These are phyloP conservation scores for Carettochelys insculpta DNA, from an alignment of 2,113 vertebrate species.

Conservation along the genomic window DNA sequence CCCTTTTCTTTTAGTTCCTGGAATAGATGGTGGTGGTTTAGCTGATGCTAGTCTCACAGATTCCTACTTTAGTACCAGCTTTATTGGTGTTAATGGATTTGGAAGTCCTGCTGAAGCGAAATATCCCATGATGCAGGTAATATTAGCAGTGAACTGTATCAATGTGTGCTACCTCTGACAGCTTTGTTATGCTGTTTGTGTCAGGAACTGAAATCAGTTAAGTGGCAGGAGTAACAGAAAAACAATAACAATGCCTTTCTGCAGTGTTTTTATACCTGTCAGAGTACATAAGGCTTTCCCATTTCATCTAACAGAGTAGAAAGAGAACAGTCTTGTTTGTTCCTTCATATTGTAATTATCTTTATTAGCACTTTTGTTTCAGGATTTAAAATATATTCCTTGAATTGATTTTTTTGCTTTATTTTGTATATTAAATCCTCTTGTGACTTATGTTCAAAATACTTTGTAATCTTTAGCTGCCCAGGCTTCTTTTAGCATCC, in stretches of 20 bases:
- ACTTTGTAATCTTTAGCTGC: background rate
- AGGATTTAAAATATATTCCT: background rate
- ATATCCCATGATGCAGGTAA: slow-evolving; percentile 99
- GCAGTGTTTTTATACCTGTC: background rate
- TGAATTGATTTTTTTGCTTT: background rate
- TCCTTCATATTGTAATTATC: background rate
- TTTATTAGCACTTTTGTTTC: background rate
- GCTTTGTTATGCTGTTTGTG: background rate
- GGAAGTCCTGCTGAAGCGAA: slow-evolving; percentile 95
- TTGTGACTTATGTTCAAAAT: background rate
- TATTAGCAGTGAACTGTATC: background rate
- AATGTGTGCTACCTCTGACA: background rate
- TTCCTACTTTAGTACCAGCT: slow-evolving; percentile 99
- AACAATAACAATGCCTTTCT: background rate
- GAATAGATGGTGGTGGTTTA: slow-evolving; percentile 90
- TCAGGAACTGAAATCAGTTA: background rate
- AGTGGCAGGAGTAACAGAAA: background rate
- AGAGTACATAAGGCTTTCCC: background rate
- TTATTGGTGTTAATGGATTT: slow-evolving; percentile 99
- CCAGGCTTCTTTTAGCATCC: background rate
- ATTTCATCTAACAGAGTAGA: background rate
- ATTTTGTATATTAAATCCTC: background rate
- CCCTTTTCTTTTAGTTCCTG: slow-evolving; percentile 88
- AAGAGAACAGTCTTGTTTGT: background rate
- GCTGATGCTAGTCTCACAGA: slow-evolving; percentile 94